phyloP scores from a whole-genome alignment of 2,888 invertebrate genomes.

The Entomobrya multifasciata region DNA sequence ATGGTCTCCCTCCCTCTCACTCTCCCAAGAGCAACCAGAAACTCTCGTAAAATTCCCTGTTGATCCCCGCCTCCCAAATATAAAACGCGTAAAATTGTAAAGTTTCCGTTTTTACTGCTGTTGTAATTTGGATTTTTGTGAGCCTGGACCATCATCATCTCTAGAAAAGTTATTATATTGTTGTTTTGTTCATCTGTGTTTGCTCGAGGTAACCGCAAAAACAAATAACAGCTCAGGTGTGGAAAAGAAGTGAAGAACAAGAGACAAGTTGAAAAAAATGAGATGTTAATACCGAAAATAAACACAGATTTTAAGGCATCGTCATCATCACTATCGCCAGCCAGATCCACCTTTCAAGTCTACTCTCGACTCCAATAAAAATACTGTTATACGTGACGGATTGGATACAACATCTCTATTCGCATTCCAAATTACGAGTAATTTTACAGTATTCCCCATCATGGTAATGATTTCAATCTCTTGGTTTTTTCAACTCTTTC shows the following conservation, averaged over 20 bases:
- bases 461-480: background rate
- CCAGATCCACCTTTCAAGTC: background rate
- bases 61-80: constrained; percentile 57
- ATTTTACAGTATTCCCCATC: background rate
- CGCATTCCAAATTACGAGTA: background rate
- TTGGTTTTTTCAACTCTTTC: background rate
- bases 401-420: background rate
- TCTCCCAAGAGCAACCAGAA: constrained; percentile 34
- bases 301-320: constrained; percentile 31
- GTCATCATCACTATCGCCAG: background rate
- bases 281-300: constrained; percentile 63
- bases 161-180: no score
- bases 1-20: background rate
- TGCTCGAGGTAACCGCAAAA: constrained; percentile 68
- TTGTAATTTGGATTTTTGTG: background rate
- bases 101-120: constrained; percentile 16
- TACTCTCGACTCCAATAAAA: constrained; percentile 16
- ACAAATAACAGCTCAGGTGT: constrained; percentile 70
- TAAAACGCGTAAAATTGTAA: constrained; percentile 13
- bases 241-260: constrained; percentile 47
- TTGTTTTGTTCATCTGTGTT: constrained; percentile 40
- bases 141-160: background rate
- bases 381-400: background rate
- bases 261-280: constrained; percentile 40
- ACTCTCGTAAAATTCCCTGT: constrained; percentile 56